Conservation (phyloP, 1,140 invertebrate species). For the Plectus sambesii region DNA sequence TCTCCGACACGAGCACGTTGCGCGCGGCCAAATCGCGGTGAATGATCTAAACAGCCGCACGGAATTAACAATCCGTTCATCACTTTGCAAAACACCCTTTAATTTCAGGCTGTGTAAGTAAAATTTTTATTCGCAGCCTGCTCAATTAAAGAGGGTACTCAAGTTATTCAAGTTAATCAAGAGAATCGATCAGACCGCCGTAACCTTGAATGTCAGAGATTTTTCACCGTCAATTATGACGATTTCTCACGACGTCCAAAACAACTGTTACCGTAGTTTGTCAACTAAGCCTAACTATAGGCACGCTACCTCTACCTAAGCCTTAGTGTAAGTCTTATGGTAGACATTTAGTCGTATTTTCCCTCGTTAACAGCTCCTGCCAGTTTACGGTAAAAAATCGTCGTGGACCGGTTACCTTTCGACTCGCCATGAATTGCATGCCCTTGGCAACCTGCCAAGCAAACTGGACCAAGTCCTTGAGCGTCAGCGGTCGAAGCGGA, state of each 20-base stretch:
- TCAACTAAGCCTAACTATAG: too few species aligned
- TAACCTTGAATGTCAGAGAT: too few species aligned
- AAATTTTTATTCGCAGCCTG: conserved; percentile 3
- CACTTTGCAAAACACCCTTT: neutral
- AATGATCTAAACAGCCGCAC: conserved; percentile 57
- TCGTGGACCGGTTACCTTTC: conserved; percentile 62
- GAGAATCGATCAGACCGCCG: too few species aligned
- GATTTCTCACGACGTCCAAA: too few species aligned
- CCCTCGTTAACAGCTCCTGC: too few species aligned
- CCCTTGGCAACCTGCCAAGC: conserved; percentile 89
- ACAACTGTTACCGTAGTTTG: too few species aligned
- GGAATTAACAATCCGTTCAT: conserved; percentile 2
- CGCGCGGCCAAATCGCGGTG: conserved; percentile 92
- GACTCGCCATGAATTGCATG: conserved; percentile 89
- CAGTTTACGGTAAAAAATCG: too few species aligned
- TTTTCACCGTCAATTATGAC: too few species aligned
- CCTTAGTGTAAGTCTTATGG: too few species aligned
- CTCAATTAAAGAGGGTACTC: neutral
- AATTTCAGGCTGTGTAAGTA: neutral
- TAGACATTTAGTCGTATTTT: too few species aligned
- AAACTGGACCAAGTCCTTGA: conserved; percentile 86
- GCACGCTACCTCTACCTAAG: too few species aligned
- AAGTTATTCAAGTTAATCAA: neutral
- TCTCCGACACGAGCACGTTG: conserved; percentile 85
- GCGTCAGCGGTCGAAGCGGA: too few species aligned